Evolutionary conservation across 2,888 invertebrate genomes (phyloP).

Genomic region (Crepidodera aurea): DNA sequence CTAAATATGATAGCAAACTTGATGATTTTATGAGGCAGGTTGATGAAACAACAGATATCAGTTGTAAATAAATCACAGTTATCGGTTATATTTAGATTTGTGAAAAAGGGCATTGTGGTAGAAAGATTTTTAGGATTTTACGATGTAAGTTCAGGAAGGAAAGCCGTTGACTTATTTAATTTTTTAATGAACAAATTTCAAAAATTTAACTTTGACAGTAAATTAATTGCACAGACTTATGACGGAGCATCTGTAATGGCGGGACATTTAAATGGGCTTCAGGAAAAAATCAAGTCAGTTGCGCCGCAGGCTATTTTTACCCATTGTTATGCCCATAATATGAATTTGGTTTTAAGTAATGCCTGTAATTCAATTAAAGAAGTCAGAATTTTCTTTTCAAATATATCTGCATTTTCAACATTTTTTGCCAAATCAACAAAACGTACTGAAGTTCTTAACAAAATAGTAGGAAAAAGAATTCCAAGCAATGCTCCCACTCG

Average conservation of each 20-base stretch:
- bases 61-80: conserved; percentile 42
- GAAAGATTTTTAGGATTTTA: conserved; percentile 51
- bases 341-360: conserved; percentile 44
- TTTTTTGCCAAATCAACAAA: conserved; percentile 44
- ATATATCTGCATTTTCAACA: conserved; percentile 33
- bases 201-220: too few relatives aligned
- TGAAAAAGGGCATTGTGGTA: conserved; percentile 39
- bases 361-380: conserved; percentile 32
- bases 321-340: conserved; percentile 46
- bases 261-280: conserved; percentile 49
- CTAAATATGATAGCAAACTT: background rate
- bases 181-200: conserved; percentile 42
- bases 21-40: conserved; percentile 33
- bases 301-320: conserved; percentile 43
- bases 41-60: conserved; percentile 42
- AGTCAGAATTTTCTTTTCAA: conserved; percentile 39
- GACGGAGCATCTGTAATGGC: conserved; percentile 49
- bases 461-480: too few relatives aligned
- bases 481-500: background rate
- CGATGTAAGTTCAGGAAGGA: conserved; percentile 47
- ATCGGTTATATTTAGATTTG: conserved; percentile 49
- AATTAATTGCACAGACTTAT: too few relatives aligned
- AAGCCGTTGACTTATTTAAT: conserved; percentile 38
- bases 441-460: conserved; percentile 31
- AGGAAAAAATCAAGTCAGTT: conserved; percentile 45